Evolutionary conservation across 2,113 vertebrate species (phyloP).

Genomic region (Dicerorhinus sumatrensis): DNA sequence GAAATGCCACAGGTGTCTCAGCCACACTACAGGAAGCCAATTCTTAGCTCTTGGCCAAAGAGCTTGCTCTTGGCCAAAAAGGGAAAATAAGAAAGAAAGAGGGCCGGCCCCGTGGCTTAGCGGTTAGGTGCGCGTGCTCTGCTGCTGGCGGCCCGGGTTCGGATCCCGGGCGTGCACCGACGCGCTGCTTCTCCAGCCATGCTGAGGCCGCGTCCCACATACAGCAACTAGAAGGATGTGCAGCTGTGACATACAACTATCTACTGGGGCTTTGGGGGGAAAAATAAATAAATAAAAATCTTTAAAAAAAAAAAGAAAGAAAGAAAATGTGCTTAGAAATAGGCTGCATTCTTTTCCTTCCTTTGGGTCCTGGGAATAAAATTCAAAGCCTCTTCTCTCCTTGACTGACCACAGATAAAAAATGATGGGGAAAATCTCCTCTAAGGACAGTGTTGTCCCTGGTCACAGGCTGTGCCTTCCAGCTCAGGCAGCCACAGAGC

Average conservation of each 20-base stretch:
- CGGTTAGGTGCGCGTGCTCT: no score
- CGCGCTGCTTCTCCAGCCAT: no score
- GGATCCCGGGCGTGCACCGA: no score
- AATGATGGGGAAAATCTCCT: constrained; percentile 51
- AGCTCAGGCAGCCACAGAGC: background rate
- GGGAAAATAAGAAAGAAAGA: constrained; percentile 41
- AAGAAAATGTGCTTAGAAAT: constrained; percentile 40
- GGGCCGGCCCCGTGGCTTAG: no score
- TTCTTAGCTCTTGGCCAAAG: constrained; percentile 47
- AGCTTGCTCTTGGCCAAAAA: constrained; percentile 35
- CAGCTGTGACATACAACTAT: no score
- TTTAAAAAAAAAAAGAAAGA: constrained; percentile 61
- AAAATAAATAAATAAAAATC: no score
- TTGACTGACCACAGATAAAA: constrained; percentile 71
- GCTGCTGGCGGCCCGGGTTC: no score
- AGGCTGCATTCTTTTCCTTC: constrained; percentile 30
- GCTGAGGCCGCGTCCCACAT: no score
- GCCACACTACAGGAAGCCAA: background rate
- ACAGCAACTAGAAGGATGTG: no score
- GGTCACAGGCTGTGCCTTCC: constrained; percentile 55
- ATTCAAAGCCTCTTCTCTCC: constrained; percentile 75
- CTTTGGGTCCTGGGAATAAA: constrained; percentile 51
- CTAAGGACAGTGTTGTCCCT: constrained; percentile 48
- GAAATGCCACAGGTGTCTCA: constrained; percentile 28
- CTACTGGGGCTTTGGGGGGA: no score